These are phyloP conservation scores for Adrianichthys oophorus DNA, from an alignment of 2,797 vertebrate genomes.

Conservation along the genomic window DNA sequence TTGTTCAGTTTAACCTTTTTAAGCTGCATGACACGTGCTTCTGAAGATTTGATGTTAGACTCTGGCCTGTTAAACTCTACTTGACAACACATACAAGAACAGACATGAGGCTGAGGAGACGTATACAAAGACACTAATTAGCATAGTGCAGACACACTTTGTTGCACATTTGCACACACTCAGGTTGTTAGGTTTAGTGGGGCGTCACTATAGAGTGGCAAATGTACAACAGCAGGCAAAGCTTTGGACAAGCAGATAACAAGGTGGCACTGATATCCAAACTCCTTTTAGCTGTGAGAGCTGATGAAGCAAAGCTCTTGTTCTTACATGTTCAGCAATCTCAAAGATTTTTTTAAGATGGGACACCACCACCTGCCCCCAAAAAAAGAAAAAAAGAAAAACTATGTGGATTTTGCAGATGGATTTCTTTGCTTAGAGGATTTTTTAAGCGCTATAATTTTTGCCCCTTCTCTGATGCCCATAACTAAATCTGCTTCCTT, in stretches of 20 bases:
- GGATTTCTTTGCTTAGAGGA: no score
- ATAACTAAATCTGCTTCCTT: no score
- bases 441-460: no score
- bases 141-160: constrained; percentile 14
- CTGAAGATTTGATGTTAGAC: constrained; percentile 52
- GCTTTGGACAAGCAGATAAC: background rate
- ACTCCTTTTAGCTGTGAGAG: background rate
- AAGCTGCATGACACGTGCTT: constrained; percentile 55
- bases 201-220: constrained; percentile 30
- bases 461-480: no score
- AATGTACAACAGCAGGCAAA: constrained; percentile 3
- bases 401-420: no score
- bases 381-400: no score
- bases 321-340: constrained; percentile 1
- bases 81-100: constrained; percentile 31
- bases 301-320: background rate
- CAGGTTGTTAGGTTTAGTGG: constrained; percentile 3
- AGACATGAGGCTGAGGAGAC: background rate
- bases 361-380: no score
- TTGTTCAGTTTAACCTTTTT: constrained; percentile 66
- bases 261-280: background rate
- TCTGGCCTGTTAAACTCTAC: constrained; percentile 39
- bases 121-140: constrained; percentile 37
- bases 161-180: background rate
- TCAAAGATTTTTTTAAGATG: no score